Conservation (phyloP, 2,113 vertebrate species). For the Potamarius usumacintae region DNA sequence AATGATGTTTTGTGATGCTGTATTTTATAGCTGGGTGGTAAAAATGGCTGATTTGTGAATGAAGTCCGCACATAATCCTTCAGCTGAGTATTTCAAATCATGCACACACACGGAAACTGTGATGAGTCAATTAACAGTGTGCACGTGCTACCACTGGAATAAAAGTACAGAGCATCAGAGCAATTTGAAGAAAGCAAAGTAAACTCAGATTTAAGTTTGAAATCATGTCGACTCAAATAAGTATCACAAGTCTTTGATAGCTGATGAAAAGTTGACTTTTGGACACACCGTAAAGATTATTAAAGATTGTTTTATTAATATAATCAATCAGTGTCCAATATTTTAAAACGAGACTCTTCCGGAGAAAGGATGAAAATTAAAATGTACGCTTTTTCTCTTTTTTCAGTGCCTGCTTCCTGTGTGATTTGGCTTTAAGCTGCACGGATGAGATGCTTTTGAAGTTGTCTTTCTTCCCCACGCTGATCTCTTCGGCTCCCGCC, state of each 20-base stretch:
- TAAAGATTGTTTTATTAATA: neutral
- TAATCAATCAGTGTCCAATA: neutral
- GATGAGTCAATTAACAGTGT: neutral
- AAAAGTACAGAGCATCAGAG: neutral
- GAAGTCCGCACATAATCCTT: too few relatives aligned
- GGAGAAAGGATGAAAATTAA: neutral
- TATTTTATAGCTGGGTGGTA: too few relatives aligned
- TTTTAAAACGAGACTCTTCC: neutral
- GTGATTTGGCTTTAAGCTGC: conserved; percentile 79
- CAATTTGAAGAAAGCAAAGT: neutral
- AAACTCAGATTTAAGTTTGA: neutral
- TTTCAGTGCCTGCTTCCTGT: conserved; percentile 69
- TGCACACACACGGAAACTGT: neutral
- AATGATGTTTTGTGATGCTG: too few relatives aligned
- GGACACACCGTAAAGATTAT: neutral
- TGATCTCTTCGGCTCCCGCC: conserved; percentile 72
- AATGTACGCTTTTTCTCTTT: conserved; percentile 60
- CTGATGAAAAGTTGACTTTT: neutral
- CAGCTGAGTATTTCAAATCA: neutral
- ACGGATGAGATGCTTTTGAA: conserved; percentile 81
- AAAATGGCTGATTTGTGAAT: too few relatives aligned
- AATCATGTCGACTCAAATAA: neutral
- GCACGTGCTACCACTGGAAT: too few relatives aligned
- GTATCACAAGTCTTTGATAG: neutral
- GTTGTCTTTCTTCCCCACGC: conserved; percentile 66